Conservation (phyloP, 1,140 invertebrate genomes). For the Danaus plexippus region DNA sequence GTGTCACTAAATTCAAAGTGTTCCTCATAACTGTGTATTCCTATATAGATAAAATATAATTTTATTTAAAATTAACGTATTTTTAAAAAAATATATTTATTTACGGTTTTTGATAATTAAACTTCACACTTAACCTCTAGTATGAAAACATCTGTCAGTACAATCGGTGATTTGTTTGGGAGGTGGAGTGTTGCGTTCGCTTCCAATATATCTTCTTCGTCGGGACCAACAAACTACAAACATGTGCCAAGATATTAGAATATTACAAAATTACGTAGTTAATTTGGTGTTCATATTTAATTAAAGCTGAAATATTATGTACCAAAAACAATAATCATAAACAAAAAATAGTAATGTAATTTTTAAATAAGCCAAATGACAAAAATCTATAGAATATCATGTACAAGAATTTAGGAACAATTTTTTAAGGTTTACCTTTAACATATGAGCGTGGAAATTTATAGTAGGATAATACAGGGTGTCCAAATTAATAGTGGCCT, state of each 20-base stretch:
- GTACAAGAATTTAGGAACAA: too few species aligned
- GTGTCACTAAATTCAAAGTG: constrained; percentile 75
- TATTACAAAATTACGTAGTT: constrained; percentile 2
- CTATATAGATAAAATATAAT: constrained; percentile 36
- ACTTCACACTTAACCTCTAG: constrained; percentile 41
- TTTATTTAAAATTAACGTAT: too few species aligned
- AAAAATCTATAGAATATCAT: too few species aligned
- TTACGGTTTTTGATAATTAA: too few species aligned
- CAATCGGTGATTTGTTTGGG: constrained; percentile 51
- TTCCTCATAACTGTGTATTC: constrained; percentile 79
- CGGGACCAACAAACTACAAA: constrained; percentile 52
- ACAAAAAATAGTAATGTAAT: too few species aligned
- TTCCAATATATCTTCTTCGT: constrained; percentile 62
- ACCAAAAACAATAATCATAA: too few species aligned
- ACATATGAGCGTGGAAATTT: constrained; percentile 53
- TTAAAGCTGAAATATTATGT: neutral
- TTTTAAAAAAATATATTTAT: too few species aligned
- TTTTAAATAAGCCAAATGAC: too few species aligned
- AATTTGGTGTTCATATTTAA: neutral
- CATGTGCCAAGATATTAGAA: neutral
- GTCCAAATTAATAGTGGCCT: constrained; percentile 66
- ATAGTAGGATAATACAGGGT: constrained; percentile 77
- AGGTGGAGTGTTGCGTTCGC: constrained; percentile 57
- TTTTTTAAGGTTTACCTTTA: constrained; percentile 44
- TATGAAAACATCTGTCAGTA: constrained; percentile 59